Evolutionary conservation across 2,888 invertebrate genomes (phyloP).

Genomic region (Nineta flava): DNA sequence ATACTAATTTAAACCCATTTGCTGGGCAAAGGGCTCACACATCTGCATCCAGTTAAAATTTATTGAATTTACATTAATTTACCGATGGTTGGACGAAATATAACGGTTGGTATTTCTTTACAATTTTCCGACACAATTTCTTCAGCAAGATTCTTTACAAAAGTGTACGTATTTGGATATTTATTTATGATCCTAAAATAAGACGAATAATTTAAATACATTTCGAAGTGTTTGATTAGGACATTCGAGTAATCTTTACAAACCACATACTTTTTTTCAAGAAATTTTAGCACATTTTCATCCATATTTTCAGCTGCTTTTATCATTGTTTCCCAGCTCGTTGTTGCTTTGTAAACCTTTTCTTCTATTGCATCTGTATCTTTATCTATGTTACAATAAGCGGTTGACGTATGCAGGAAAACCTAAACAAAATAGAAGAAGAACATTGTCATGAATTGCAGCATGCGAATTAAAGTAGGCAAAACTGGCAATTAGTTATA

Average conservation of each 20-base stretch:
- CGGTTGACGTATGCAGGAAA: slow-evolving; percentile 71
- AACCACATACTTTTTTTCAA: slow-evolving; percentile 8
- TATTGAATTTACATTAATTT: too few species aligned
- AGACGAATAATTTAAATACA: slow-evolving; percentile 2
- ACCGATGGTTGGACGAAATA: slow-evolving; percentile 61
- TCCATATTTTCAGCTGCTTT: slow-evolving; percentile 45
- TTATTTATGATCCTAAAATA: slow-evolving; percentile 27
- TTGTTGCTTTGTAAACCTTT: slow-evolving; percentile 49
- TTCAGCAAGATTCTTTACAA: slow-evolving; percentile 78
- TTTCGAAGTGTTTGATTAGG: too few species aligned
- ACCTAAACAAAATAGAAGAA: too few species aligned
- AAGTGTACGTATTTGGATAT: slow-evolving; percentile 83
- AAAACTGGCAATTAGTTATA: too few species aligned
- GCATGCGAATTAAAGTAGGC: too few species aligned
- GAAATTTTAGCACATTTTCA: slow-evolving; percentile 30
- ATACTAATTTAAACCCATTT: too few species aligned
- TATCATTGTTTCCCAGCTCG: slow-evolving; percentile 52
- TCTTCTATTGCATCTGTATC: slow-evolving; percentile 47
- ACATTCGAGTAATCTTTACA: background rate
- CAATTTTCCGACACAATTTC: slow-evolving; percentile 48
- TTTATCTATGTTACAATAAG: slow-evolving; percentile 69
- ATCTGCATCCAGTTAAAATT: too few species aligned
- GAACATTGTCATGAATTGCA: too few species aligned
- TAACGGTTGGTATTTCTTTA: slow-evolving; percentile 50
- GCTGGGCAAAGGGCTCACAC: too few species aligned